These are phyloP conservation scores for Sander vitreus DNA, from an alignment of 2,113 vertebrate genomes.

Conservation along the genomic window DNA sequence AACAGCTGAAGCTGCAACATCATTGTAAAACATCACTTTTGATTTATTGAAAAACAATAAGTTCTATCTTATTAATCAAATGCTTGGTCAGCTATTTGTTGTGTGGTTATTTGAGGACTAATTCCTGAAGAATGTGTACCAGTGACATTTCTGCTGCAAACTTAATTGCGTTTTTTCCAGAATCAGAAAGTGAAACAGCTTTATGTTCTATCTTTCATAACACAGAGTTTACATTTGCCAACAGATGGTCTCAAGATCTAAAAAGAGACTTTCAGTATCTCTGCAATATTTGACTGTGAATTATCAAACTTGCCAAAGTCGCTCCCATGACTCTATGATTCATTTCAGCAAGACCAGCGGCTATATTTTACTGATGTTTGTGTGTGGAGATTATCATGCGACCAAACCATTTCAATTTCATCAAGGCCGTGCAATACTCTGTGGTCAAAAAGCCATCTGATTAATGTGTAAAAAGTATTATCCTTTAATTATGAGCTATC, in stretches of 20 bases:
- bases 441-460: slow-evolving; percentile 67
- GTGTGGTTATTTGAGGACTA: slow-evolving; percentile 9
- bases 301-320: slow-evolving; percentile 26
- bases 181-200: slow-evolving; percentile 28
- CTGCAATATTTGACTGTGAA: slow-evolving; percentile 4
- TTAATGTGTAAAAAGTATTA: slow-evolving; percentile 70
- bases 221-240: slow-evolving; percentile 33
- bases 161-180: slow-evolving; percentile 7
- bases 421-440: slow-evolving; percentile 35
- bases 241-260: slow-evolving; percentile 38
- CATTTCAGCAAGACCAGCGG: slow-evolving; percentile 19
- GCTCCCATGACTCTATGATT: neutral
- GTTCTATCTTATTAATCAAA: neutral
- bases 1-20: neutral
- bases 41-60: neutral
- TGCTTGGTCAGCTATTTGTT: slow-evolving; percentile 6
- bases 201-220: slow-evolving; percentile 23
- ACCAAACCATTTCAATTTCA: slow-evolving; percentile 68
- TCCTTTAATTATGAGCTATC: slow-evolving; percentile 65
- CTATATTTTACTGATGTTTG: slow-evolving; percentile 34
- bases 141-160: slow-evolving; percentile 11
- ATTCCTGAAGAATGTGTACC: slow-evolving; percentile 1
- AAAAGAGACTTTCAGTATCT: slow-evolving; percentile 13
- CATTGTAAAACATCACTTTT: neutral
- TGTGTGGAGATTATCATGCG: slow-evolving; percentile 45